phyloP scores from a whole-genome alignment of 2,888 invertebrate genomes.

The Eutolmus rufibarbis region DNA sequence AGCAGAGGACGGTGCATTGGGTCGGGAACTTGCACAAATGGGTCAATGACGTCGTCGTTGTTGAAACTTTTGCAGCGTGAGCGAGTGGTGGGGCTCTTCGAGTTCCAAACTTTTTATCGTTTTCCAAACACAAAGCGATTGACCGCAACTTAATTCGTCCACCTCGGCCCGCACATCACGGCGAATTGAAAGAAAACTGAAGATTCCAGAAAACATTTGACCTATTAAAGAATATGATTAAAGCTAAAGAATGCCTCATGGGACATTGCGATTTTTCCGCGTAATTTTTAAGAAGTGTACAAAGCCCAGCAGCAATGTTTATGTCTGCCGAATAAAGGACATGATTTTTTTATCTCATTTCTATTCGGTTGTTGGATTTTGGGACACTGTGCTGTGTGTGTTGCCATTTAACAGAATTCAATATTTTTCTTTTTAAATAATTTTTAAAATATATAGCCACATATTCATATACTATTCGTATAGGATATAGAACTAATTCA shows the following conservation, averaged over 20 bases:
- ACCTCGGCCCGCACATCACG: neutral
- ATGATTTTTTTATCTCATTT: neutral
- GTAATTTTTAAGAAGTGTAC: neutral
- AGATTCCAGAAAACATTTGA: neutral
- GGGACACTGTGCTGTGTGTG: neutral
- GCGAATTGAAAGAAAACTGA: too few relatives aligned
- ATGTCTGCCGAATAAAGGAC: neutral
- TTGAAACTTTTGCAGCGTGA: neutral
- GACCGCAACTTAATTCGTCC: neutral
- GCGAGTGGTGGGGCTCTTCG: neutral
- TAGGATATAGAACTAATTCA: too few relatives aligned
- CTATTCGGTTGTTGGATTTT: neutral
- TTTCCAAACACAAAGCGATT: neutral
- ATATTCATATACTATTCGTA: too few relatives aligned
- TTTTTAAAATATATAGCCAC: too few relatives aligned
- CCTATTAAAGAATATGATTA: neutral
- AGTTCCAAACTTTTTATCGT: neutral
- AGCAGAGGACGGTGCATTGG: neutral
- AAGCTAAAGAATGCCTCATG: neutral
- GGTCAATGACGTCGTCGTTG: slow-evolving; percentile 29
- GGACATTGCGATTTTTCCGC: neutral
- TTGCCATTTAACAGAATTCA: neutral
- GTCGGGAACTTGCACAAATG: slow-evolving; percentile 3
- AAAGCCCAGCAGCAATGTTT: neutral
- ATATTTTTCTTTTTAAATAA: neutral